A percentile compares a stretch with the other conserved stretches of the same genome.
phyloP scores from a whole-genome alignment of 2,113 vertebrate species.

The Pangasianodon hypophthalmus region DNA sequence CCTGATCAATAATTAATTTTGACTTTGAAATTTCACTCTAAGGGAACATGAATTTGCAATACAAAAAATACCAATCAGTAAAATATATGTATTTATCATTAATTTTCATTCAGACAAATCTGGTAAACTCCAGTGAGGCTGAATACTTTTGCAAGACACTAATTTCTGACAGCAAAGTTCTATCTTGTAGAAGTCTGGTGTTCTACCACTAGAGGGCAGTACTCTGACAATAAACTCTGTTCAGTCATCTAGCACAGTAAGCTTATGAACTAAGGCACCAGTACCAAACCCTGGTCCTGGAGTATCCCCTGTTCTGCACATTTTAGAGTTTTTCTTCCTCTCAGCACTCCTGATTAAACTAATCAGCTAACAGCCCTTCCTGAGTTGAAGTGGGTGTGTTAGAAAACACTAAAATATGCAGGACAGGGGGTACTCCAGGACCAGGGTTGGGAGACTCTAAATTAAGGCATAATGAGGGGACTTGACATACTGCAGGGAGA shows the following conservation, averaged over 20 bases:
- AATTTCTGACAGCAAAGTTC: background rate
- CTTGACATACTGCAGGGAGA: background rate
- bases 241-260: background rate
- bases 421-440: background rate
- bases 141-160: background rate
- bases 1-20: background rate
- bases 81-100: background rate
- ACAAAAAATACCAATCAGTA: background rate
- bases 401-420: background rate
- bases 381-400: background rate
- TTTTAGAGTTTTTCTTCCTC: background rate
- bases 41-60: background rate
- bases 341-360: background rate
- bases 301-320: background rate
- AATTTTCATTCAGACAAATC: background rate
- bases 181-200: background rate
- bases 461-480: background rate
- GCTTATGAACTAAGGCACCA: background rate
- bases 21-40: background rate
- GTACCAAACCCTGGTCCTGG: background rate
- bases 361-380: background rate
- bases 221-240: background rate
- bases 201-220: conserved; percentile 63
- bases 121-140: background rate
- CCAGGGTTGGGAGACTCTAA: background rate